Percentiles rank a stretch among this genome's conserved stretches.
phyloP scores from a whole-genome alignment of 2,113 vertebrate species.

The Sphyrna mokarran region DNA sequence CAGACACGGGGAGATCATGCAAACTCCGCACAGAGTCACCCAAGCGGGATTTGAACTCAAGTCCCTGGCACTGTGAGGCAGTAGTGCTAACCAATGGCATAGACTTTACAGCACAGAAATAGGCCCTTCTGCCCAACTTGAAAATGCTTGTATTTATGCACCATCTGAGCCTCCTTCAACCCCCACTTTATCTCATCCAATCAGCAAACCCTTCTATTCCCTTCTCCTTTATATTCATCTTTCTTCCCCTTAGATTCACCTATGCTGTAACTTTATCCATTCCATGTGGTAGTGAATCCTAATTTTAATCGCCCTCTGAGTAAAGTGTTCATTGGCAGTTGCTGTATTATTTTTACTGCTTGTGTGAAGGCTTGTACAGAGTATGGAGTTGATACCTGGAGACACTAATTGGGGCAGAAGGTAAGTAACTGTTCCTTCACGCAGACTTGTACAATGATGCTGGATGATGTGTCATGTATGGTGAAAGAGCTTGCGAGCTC shows the following conservation, averaged over 20 bases:
- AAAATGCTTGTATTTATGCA: not conserved
- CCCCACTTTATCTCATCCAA: not conserved
- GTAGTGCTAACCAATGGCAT: not conserved
- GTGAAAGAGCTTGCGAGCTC: not conserved
- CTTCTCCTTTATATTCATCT: not conserved
- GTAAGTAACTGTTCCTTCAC: not conserved
- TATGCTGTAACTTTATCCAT: not conserved
- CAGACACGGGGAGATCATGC: no score
- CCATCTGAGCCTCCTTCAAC: not conserved
- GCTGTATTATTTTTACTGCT: not conserved
- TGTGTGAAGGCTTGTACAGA: not conserved
- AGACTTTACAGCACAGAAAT: not conserved
- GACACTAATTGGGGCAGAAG: not conserved
- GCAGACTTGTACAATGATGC: not conserved
- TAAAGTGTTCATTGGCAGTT: not conserved
- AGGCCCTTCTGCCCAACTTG: not conserved
- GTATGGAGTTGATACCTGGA: not conserved
- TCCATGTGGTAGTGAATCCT: not conserved
- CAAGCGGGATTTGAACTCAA: no score
- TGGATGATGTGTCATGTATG: not conserved
- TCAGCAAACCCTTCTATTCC: not conserved
- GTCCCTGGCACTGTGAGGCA: no score
- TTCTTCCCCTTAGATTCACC: not conserved
- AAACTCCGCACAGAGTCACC: no score
- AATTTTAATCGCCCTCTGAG: not conserved